Conservation (phyloP, 2,797 vertebrate genomes). For the Sebastes iracundus region DNA sequence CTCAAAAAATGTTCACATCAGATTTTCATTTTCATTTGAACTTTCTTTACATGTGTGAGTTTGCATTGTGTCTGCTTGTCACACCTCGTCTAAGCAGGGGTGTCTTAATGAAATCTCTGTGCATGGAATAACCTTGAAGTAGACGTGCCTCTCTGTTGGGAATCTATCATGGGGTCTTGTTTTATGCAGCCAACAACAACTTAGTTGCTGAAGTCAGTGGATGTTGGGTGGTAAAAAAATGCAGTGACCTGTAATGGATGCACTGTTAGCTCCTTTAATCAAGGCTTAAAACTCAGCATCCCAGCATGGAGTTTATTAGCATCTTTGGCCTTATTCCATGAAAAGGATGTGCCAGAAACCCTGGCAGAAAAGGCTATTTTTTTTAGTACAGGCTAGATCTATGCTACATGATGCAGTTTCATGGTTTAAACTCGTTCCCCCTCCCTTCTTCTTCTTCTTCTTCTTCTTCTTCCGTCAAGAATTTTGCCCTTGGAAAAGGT, state of each 20-base stretch:
- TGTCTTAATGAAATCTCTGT: slow-evolving; percentile 1
- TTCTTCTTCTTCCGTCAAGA: slow-evolving; percentile 78
- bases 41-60: neutral
- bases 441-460: neutral
- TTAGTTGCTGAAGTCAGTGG: neutral
- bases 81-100: neutral
- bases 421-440: neutral
- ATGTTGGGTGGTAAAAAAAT: neutral
- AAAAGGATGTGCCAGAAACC: slow-evolving; percentile 21
- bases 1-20: neutral
- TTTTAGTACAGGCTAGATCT: neutral
- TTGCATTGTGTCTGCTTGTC: neutral
- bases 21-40: neutral
- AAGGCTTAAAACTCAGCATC: slow-evolving; percentile 18
- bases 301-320: slow-evolving; percentile 12
- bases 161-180: neutral
- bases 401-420: slow-evolving; percentile 15
- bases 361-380: slow-evolving; percentile 7
- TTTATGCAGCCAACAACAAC: neutral
- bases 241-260: neutral
- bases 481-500: slow-evolving; percentile 97
- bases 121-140: neutral
- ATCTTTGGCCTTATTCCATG: slow-evolving; percentile 20
- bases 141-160: neutral
- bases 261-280: slow-evolving; percentile 7